A percentile compares a stretch with the other conserved stretches of the same genome.
phyloP scores from a whole-genome alignment of 1,140 invertebrate genomes.

The Pogonomyrmex californicus region DNA sequence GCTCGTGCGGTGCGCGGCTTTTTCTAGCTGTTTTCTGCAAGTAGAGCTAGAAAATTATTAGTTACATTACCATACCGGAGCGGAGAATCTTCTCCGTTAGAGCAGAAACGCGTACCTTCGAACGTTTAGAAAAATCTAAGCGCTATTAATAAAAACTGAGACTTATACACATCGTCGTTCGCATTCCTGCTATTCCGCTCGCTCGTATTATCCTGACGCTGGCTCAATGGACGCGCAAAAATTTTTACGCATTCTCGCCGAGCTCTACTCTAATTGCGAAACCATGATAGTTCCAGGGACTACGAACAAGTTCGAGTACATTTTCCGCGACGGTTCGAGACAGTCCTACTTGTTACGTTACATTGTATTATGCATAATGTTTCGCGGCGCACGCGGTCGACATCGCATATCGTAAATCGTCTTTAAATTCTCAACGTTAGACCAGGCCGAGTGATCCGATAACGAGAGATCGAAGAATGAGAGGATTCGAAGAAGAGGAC shows the following conservation, averaged over 20 bases:
- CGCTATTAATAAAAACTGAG: slow-evolving; percentile 41
- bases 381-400: slow-evolving; percentile 4
- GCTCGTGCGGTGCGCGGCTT: neutral
- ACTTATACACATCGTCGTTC: slow-evolving; percentile 10
- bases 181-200: slow-evolving; percentile 29
- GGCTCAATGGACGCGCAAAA: slow-evolving; percentile 11
- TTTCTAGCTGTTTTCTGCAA: neutral
- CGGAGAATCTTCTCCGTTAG: slow-evolving; percentile 19
- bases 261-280: slow-evolving; percentile 47
- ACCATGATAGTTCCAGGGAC: slow-evolving; percentile 6
- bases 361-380: slow-evolving; percentile 44
- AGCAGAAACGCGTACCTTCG: slow-evolving; percentile 16
- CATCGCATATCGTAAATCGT: slow-evolving; percentile 16
- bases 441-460: neutral
- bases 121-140: slow-evolving; percentile 16
- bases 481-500: neutral
- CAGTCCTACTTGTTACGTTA: slow-evolving; percentile 41
- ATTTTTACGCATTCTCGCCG: slow-evolving; percentile 25
- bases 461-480: slow-evolving; percentile 20
- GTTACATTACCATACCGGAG: slow-evolving; percentile 5
- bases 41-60: neutral
- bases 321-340: neutral
- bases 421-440: slow-evolving; percentile 10
- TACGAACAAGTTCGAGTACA: slow-evolving; percentile 9
- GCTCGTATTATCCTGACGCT: slow-evolving; percentile 38